Evolutionary conservation across 1,140 invertebrate genomes (phyloP).

Genomic region (Drosophila tsacasi): DNA sequence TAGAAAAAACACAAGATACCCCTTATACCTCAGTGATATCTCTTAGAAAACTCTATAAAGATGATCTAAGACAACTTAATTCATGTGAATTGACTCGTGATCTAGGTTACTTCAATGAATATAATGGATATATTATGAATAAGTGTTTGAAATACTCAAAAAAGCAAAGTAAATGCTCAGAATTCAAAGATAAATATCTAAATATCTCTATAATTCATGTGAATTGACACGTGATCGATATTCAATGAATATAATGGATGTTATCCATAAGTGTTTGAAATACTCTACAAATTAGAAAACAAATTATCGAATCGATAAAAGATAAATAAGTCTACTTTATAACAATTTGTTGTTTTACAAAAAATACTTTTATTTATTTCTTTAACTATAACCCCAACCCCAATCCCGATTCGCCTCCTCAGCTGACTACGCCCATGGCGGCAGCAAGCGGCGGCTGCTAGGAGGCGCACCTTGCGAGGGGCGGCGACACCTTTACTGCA

Average conservation of each 20-base stretch:
- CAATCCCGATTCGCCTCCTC: not conserved
- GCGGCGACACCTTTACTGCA: conserved; percentile 74
- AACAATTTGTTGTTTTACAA: no score
- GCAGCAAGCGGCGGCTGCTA: conserved; percentile 62
- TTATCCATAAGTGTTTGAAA: no score
- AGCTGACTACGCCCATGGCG: conserved; percentile 62
- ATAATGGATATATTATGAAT: not conserved
- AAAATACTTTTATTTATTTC: no score
- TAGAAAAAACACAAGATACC: not conserved
- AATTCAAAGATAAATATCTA: no score
- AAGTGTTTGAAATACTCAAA: not conserved
- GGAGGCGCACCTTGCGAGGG: conserved; percentile 59
- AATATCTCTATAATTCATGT: no score
- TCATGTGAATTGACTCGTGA: not conserved
- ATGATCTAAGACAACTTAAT: not conserved
- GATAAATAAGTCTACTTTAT: no score
- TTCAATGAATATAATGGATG: no score
- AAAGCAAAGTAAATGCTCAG: not conserved
- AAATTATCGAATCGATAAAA: no score
- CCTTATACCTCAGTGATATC: not conserved
- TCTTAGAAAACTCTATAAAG: not conserved
- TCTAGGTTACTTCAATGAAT: not conserved
- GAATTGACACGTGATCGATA: no score
- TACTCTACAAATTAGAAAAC: no score
- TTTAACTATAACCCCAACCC: not conserved